Conservation (phyloP, 2,797 vertebrate species). For the Podargus strigoides region DNA sequence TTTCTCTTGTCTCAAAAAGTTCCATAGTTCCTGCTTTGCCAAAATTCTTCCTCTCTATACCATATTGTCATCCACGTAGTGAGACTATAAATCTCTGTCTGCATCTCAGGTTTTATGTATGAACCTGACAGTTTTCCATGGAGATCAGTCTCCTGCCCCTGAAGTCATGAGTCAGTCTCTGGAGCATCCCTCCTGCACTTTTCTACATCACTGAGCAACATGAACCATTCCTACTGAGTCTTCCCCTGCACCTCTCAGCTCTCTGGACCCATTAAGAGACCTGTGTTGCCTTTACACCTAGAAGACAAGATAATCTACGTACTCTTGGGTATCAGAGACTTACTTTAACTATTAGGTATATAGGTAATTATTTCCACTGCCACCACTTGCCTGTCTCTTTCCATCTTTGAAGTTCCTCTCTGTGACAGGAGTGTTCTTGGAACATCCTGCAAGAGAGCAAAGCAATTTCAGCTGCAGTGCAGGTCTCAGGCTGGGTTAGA, state of each 20-base stretch:
- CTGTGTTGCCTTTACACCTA: neutral
- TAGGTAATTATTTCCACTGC: neutral
- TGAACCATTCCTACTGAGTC: fast-evolving
- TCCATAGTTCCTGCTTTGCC: neutral
- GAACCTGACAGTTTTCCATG: neutral
- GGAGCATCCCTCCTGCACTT: neutral
- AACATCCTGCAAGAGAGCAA: neutral
- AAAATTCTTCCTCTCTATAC: neutral
- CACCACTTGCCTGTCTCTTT: neutral
- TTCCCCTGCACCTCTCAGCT: neutral
- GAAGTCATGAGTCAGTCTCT: neutral
- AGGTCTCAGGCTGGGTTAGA: neutral
- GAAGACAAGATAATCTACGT: neutral
- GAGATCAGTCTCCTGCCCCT: neutral
- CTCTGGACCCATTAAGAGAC: neutral
- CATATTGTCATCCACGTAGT: neutral
- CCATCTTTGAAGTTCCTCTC: neutral
- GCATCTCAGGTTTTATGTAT: neutral
- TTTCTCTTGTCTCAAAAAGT: neutral
- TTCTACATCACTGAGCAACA: neutral
- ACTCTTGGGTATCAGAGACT: neutral
- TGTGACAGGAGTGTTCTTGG: neutral
- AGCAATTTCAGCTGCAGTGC: neutral
- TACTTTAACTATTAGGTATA: neutral
- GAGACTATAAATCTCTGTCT: neutral